Conservation (phyloP, 2,113 vertebrate species). For the Craseonycteris thonglongyai region DNA sequence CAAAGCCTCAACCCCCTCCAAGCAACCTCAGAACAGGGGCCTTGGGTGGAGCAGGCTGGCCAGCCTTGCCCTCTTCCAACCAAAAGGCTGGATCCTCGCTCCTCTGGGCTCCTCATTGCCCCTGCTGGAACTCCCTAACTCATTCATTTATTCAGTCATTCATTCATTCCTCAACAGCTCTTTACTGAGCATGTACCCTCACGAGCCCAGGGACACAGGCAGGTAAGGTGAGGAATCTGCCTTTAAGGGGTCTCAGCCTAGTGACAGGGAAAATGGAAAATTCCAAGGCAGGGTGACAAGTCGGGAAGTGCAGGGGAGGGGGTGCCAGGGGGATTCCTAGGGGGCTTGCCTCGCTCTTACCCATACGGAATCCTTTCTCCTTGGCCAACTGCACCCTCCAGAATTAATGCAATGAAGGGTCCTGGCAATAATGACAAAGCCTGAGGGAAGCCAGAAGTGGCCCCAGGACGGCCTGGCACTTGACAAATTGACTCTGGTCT, state of each 20-base stretch:
- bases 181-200: neutral
- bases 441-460: neutral
- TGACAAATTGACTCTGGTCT: neutral
- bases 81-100: neutral
- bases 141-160: neutral
- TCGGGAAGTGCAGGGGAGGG: neutral
- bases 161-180: neutral
- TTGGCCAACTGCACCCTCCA: neutral
- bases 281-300: neutral
- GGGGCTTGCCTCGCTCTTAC: neutral
- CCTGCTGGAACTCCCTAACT: neutral
- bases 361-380: neutral
- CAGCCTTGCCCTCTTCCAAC: neutral
- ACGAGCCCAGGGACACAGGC: neutral
- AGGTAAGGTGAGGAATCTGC: neutral
- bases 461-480: neutral
- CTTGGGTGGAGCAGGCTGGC: neutral
- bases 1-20: neutral
- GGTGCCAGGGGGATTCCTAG: neutral
- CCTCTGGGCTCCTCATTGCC: neutral
- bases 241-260: neutral
- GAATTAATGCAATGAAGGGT: neutral
- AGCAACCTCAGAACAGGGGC: neutral
- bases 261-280: neutral
- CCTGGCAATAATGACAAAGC: neutral